Base-by-base conservation (phyloP, 2,888 invertebrate species). In the Sminthurinus aureus region DNA sequence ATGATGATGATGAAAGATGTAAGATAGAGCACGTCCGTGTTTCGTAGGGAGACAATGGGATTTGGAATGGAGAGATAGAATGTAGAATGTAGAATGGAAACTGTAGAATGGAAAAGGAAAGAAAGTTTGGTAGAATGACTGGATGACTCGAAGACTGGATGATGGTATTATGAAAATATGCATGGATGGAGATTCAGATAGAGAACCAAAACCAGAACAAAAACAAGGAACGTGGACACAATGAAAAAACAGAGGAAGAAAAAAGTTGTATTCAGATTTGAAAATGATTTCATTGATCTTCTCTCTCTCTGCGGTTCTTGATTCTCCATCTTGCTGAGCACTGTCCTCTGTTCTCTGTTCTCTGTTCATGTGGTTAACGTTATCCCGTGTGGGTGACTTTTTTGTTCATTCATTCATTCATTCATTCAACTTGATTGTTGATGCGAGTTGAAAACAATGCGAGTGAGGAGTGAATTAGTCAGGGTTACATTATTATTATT, bases 241-340 rank as follows among this genome's bases (percentile, higher is more conserved):
- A 50, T 51, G 71, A 20, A 66, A 38, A 4, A 38, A 38, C 1
- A 38, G 38, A 38, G 1, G 38, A 38, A 38, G 6, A 38, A 38
- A 38, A 38, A 38, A 38, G 38, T 50, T 58, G 74, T 81, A 73
- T 74, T 74, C 81, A 73, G 81, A 74, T 81, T 81, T 64, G 81
- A 81, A 75, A 81, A 81, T 81, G 81, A 81, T 81, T 81, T 74
- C 81, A 81, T 81, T 81, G 81, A 81, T 81, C 81, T 64, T 71
- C 81, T 74, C 74, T 66, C 52, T 52, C 13, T 58, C 58, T 58
- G 38, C 38, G 38, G 38, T 38, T 38, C 38, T 58, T 58, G 4
- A 15, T 58, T 58, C 58, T 58, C 58, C 38, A 38, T 58, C 4
- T 58, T 24, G 74, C 52, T 58, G 80, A 73, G 80, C 26, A 75